phyloP scores from a whole-genome alignment of 2,113 vertebrate genomes.

The Lagopus leucura region DNA sequence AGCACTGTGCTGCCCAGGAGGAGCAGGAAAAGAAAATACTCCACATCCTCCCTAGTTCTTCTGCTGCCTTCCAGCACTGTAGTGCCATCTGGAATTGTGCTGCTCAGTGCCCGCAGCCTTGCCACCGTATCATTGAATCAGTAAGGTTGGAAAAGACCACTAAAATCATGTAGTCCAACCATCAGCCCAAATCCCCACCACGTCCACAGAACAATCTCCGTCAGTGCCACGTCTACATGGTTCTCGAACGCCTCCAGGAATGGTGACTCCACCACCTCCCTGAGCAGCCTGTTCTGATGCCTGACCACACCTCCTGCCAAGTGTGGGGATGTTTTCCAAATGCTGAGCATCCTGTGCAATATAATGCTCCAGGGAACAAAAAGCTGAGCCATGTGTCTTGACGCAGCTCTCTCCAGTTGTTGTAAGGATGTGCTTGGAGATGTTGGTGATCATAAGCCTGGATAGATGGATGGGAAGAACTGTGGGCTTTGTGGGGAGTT shows the following conservation, averaged over 20 bases:
- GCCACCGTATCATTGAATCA: not conserved
- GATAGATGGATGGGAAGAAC: not conserved
- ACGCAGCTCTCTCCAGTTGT: not conserved
- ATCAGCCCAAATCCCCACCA: too few species aligned
- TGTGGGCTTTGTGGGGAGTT: rapidly evolving
- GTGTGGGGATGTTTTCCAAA: too few species aligned
- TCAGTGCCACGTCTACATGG: too few species aligned
- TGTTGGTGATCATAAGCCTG: not conserved
- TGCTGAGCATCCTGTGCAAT: not conserved
- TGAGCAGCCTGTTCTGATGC: too few species aligned
- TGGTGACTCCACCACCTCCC: too few species aligned
- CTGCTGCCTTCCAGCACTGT: not conserved
- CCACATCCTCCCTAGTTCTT: not conserved
- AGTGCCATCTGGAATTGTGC: not conserved
- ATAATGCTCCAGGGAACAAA: not conserved
- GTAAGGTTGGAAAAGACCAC: too few species aligned
- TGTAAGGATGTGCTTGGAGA: not conserved
- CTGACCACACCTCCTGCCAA: not conserved
- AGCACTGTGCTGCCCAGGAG: not conserved
- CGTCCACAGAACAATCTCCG: too few species aligned
- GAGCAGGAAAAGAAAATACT: not conserved
- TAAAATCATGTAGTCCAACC: too few species aligned
- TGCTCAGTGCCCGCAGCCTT: not conserved
- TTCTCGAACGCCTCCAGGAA: too few species aligned
- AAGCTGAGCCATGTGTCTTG: not conserved